A percentile compares a stretch with the other conserved stretches of the same genome.
These are phyloP conservation scores for Turritopsis rubra DNA, from an alignment of 30 jellyfish, hydroid and myxozoan genomes.

Conservation along the genomic window DNA sequence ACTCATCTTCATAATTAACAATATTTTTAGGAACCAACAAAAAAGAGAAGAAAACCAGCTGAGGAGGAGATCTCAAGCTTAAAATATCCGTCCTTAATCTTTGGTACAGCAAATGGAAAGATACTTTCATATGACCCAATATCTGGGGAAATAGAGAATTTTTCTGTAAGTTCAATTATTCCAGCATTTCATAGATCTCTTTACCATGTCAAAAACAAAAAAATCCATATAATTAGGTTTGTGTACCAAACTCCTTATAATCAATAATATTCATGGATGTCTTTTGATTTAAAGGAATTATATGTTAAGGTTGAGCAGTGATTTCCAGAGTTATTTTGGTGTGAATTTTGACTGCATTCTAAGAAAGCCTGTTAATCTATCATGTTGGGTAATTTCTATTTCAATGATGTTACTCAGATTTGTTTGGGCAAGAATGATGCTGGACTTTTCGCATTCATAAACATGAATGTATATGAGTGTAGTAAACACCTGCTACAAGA, in stretches of 20 bases:
- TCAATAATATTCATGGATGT: too few relatives aligned
- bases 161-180: conserved; percentile 13
- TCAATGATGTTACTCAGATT: not conserved
- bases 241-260: too few relatives aligned
- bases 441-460: conserved; percentile 32
- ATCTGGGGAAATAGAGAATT: conserved; percentile 2
- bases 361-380: not conserved
- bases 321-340: too few relatives aligned
- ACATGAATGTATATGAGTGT: conserved; percentile 25
- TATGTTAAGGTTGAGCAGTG: too few relatives aligned
- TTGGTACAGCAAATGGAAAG: conserved; percentile 25
- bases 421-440: conserved; percentile 4
- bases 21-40: not conserved
- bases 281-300: too few relatives aligned
- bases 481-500: conserved; percentile 29
- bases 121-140: not conserved
- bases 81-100: conserved; percentile 11
- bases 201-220: too few relatives aligned
- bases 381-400: not conserved
- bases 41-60: conserved; percentile 3
- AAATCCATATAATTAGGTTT: too few relatives aligned
- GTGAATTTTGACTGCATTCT: too few relatives aligned
- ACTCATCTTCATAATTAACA: not conserved
- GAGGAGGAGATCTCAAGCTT: not conserved
- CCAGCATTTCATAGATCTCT: too few relatives aligned